phyloP scores from a whole-genome alignment of 1,140 invertebrate genomes.

The Drosophila kurseongensis region DNA sequence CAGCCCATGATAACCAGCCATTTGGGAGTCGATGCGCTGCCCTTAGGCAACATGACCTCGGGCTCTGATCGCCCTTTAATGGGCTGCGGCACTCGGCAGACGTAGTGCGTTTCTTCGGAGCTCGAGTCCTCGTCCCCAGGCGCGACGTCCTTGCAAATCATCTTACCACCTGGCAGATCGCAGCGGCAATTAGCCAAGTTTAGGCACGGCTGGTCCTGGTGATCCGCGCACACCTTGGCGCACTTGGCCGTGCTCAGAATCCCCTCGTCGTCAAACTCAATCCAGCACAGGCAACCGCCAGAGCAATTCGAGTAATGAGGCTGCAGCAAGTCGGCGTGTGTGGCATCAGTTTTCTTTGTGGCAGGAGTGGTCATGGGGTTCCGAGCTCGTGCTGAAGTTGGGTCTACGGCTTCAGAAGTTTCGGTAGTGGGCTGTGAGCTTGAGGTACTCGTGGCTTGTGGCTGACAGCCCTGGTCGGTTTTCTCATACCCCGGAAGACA shows the following conservation, averaged over 20 bases:
- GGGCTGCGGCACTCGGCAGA: slow-evolving; percentile 8
- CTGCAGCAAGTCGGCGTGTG: not conserved
- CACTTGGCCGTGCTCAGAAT: no score
- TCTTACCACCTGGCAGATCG: not conserved
- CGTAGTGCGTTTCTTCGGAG: slow-evolving; percentile 3
- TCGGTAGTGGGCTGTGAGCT: not conserved
- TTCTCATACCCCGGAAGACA: slow-evolving; percentile 67
- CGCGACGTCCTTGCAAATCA: slow-evolving; percentile 45
- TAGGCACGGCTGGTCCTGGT: slow-evolving; percentile 44
- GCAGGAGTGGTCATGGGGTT: no score
- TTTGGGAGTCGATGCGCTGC: not conserved
- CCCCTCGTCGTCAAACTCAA: not conserved
- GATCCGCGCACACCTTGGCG: no score
- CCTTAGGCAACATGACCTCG: not conserved
- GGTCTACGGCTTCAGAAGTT: no score
- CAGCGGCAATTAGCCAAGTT: slow-evolving; percentile 32
- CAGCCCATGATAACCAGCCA: not conserved
- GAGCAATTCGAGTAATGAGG: slow-evolving; percentile 19
- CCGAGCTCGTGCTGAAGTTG: no score
- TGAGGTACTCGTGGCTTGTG: not conserved
- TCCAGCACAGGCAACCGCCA: slow-evolving; percentile 50
- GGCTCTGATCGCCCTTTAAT: no score
- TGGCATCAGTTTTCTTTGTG: not conserved
- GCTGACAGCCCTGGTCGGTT: slow-evolving; percentile 9
- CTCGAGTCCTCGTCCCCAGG: no score